Evolutionary conservation across 2,888 invertebrate species (phyloP).

Genomic region (Operophtera brumata): DNA sequence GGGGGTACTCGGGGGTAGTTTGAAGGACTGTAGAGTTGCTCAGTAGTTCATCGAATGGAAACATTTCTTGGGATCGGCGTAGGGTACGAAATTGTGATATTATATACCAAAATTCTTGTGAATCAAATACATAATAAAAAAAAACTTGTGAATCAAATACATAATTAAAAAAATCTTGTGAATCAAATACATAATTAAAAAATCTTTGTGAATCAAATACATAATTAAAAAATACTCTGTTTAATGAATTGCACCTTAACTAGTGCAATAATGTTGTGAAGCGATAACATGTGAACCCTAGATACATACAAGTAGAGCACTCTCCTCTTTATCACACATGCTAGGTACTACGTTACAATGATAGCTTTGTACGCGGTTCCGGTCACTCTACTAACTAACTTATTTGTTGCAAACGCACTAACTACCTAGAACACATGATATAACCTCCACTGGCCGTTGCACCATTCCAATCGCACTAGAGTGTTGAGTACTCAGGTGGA

Average conservation of each 20-base stretch:
- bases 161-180: neutral
- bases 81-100: too few species aligned
- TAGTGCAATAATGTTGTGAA: constrained; percentile 16
- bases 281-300: constrained; percentile 17
- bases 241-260: constrained; percentile 4
- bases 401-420: too few species aligned
- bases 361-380: constrained; percentile 2
- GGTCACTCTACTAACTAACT: neutral
- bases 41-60: too few species aligned
- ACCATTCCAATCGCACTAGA: too few species aligned
- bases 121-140: too few species aligned
- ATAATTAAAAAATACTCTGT: neutral
- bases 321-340: constrained; percentile 5
- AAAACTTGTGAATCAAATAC: neutral
- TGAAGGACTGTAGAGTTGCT: too few species aligned
- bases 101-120: too few species aligned
- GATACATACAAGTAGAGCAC: constrained; percentile 2
- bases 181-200: neutral
- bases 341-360: constrained; percentile 4
- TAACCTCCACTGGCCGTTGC: too few species aligned
- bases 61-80: too few species aligned
- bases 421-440: too few species aligned
- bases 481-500: too few species aligned
- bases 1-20: too few species aligned
- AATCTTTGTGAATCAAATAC: neutral